Percentiles rank a stretch among this genome's conserved stretches.
Conservation (phyloP, 2,888 invertebrate species). For the Melinaea menophilus region DNA sequence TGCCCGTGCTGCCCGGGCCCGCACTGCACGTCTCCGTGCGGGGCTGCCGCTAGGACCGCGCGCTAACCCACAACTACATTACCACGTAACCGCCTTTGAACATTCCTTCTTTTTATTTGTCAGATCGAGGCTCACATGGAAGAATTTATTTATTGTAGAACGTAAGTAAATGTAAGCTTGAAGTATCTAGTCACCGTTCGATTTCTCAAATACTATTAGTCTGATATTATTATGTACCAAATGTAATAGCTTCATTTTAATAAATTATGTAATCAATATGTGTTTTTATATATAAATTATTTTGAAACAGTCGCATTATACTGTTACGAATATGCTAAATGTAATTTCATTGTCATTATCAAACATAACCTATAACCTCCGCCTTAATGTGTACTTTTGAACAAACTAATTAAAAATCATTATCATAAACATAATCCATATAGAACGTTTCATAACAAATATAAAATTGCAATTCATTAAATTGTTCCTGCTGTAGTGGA, state of each 20-base stretch:
- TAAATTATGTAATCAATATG: background rate
- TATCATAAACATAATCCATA: too few species aligned
- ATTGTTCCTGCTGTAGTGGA: too few species aligned
- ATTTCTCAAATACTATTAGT: constrained; percentile 1
- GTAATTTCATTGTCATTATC: too few species aligned
- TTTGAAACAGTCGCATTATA: too few species aligned
- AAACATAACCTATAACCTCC: too few species aligned
- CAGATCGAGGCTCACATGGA: background rate
- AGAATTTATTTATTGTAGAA: constrained; percentile 4
- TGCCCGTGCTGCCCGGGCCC: constrained; percentile 78
- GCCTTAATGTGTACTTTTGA: too few species aligned
- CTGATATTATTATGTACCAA: constrained; percentile 1
- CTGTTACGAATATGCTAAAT: too few species aligned
- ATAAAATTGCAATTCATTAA: too few species aligned
- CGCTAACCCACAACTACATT: background rate
- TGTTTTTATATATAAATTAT: background rate
- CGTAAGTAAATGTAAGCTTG: background rate
- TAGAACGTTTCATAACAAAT: too few species aligned
- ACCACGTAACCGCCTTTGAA: background rate
- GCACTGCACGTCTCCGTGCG: constrained; percentile 61
- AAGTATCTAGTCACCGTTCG: constrained; percentile 1
- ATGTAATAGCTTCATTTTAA: constrained; percentile 1
- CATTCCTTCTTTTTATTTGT: background rate
- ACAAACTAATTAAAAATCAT: too few species aligned
- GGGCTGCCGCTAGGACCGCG: constrained; percentile 39